phyloP scores from a whole-genome alignment of 1,140 invertebrate species.

The Brachionus manjavacas region DNA sequence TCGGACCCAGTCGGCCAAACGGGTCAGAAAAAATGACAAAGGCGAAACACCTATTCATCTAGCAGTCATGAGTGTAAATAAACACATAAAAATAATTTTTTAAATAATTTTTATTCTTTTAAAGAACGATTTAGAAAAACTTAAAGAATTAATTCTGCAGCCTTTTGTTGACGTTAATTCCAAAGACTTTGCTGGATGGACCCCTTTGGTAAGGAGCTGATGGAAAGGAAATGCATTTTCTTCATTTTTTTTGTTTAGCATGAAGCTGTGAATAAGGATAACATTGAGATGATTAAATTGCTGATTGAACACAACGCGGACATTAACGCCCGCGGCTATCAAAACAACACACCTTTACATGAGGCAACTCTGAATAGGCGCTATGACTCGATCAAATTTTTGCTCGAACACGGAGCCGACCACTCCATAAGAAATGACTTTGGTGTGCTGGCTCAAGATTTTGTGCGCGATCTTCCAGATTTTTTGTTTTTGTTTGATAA shows the following conservation, averaged over 20 bases:
- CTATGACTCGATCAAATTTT: conserved; percentile 32
- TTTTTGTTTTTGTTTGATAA: conserved; percentile 16
- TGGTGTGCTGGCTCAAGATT: conserved; percentile 36
- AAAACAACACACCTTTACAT: conserved; percentile 44
- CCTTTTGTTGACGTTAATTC: conserved; percentile 20
- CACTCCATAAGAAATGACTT: conserved; percentile 43
- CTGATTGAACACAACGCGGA: conserved; percentile 40
- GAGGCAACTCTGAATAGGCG: conserved; percentile 43
- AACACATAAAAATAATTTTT: neutral
- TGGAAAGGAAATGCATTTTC: neutral
- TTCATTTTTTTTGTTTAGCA: neutral
- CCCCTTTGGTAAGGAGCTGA: neutral
- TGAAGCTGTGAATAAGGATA: conserved; percentile 42
- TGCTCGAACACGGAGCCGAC: conserved; percentile 41
- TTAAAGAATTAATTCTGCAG: neutral
- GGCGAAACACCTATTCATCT: conserved; percentile 30
- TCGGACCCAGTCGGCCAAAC: conserved; percentile 15
- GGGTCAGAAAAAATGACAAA: conserved; percentile 34
- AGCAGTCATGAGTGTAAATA: conserved; percentile 21
- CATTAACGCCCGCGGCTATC: conserved; percentile 43
- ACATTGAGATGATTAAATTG: conserved; percentile 35
- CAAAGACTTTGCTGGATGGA: conserved; percentile 39
- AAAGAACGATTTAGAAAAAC: conserved; percentile 12
- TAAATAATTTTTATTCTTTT: neutral
- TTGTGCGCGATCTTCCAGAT: neutral